phyloP scores from a whole-genome alignment of 2,113 vertebrate genomes.

The Mystacornis crossleyi region DNA sequence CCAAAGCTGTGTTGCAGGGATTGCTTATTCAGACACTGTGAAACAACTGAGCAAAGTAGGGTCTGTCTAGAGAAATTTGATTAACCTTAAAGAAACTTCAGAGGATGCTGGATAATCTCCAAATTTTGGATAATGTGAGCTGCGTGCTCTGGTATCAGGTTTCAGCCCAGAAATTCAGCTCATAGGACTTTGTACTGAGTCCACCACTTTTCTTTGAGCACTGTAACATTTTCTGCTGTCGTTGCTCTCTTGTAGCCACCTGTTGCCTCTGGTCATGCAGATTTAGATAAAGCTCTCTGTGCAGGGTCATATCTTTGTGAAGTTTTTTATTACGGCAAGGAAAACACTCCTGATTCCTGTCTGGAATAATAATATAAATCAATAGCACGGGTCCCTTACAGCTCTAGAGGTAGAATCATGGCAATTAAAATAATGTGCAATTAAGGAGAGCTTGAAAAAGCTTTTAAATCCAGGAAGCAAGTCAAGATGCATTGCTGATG shows the following conservation, averaged over 20 bases:
- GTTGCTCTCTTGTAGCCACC: background rate
- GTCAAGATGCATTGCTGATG: constrained; percentile 10
- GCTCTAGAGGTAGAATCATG: background rate
- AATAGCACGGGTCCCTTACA: background rate
- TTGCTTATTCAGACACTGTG: background rate
- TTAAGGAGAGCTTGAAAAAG: constrained; percentile 35
- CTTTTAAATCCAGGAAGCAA: constrained; percentile 28
- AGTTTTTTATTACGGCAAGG: background rate
- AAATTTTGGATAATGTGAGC: background rate
- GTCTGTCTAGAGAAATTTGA: background rate
- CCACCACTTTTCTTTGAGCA: background rate
- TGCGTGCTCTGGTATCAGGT: background rate
- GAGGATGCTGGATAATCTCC: background rate
- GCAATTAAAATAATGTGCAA: background rate
- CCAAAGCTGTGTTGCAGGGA: background rate
- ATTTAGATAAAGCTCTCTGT: background rate
- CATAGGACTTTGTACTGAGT: background rate
- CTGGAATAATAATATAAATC: background rate
- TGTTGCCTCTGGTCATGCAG: background rate
- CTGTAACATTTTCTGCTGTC: background rate
- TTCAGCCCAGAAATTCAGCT: background rate
- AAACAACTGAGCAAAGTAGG: background rate
- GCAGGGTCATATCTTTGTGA: background rate
- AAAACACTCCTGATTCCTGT: background rate
- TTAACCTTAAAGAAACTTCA: background rate